Conservation (phyloP, 2,113 vertebrate species). For the Haemorhous mexicanus region DNA sequence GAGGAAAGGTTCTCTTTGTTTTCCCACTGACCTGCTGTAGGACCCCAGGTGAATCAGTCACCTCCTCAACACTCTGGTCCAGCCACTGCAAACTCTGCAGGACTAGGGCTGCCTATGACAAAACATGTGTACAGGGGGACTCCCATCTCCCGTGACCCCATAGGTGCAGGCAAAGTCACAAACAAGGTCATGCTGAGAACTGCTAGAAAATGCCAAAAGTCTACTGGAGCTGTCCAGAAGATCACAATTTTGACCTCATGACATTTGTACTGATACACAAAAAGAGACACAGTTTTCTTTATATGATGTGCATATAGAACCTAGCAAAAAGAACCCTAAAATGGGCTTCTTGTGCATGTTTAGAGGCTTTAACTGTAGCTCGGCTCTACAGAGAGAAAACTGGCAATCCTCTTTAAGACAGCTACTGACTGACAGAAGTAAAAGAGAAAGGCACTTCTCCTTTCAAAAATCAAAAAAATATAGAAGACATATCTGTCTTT, state of each 20-base stretch:
- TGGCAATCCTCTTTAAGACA: not conserved
- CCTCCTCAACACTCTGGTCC: not conserved
- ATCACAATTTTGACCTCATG: not conserved
- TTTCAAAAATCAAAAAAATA: not conserved
- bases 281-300: not conserved
- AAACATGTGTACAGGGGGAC: fast-evolving
- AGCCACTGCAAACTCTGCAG: not conserved
- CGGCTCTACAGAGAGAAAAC: not conserved
- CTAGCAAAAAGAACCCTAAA: not conserved
- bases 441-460: not conserved
- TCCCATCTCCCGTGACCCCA: not conserved
- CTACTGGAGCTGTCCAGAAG: not conserved
- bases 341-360: not conserved
- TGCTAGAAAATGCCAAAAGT: not conserved
- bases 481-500: not conserved
- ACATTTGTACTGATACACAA: not conserved
- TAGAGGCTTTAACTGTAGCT: not conserved
- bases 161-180: not conserved
- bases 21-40: not conserved
- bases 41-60: not conserved
- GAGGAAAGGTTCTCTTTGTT: not conserved
- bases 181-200: not conserved
- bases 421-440: not conserved
- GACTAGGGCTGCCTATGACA: not conserved
- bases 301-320: not conserved